phyloP scores from a whole-genome alignment of 2,113 vertebrate genomes.

The Ellobius talpinus region DNA sequence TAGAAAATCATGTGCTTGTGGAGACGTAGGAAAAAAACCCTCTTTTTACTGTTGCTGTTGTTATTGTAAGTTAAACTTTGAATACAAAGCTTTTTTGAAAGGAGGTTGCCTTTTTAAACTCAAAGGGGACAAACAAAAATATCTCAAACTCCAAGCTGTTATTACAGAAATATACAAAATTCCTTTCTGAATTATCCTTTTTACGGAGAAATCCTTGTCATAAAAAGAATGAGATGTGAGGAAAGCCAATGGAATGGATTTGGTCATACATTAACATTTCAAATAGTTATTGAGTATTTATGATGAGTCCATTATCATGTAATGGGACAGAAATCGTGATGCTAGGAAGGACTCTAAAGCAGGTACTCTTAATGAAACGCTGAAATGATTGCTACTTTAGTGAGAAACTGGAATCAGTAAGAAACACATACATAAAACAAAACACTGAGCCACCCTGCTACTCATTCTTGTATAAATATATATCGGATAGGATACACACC shows the following conservation, averaged over 20 bases:
- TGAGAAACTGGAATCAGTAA: slow-evolving; percentile 1
- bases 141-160: slow-evolving; percentile 30
- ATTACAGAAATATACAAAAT: background rate
- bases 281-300: background rate
- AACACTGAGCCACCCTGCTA: background rate
- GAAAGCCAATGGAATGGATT: background rate
- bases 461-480: no score
- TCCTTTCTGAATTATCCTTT: background rate
- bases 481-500: background rate
- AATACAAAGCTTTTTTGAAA: background rate
- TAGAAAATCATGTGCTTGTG: background rate
- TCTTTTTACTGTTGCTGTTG: background rate
- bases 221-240: slow-evolving; percentile 8
- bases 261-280: background rate
- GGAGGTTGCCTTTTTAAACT: background rate
- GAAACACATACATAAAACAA: background rate
- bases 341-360: background rate
- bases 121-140: slow-evolving; percentile 48
- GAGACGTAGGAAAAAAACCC: background rate
- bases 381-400: background rate
- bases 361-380: background rate
- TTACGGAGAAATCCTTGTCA: background rate
- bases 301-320: background rate
- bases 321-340: background rate
- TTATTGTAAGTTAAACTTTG: slow-evolving; percentile 4